Evolutionary conservation across 1,140 invertebrate species (phyloP).

Genomic region (Zaprionus inermis): DNA sequence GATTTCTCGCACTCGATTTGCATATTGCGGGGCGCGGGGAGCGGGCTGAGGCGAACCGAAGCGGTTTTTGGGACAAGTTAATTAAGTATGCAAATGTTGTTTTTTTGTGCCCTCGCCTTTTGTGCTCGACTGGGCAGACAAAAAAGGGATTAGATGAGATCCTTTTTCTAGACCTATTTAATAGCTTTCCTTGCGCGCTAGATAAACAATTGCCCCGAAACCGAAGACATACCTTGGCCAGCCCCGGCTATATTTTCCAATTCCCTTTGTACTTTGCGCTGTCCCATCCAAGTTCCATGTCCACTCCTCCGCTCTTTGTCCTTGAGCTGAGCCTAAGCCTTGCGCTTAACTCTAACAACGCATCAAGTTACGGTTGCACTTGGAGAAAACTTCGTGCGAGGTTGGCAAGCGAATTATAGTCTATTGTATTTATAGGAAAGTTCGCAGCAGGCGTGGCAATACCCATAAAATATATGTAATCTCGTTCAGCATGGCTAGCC

Average conservation of each 20-base stretch:
- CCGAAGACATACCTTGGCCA: constrained; percentile 17
- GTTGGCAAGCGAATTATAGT: background rate
- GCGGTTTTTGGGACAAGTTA: constrained; percentile 61
- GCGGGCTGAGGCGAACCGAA: constrained; percentile 17
- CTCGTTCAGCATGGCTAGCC: no score
- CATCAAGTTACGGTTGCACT: constrained; percentile 9
- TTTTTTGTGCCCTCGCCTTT: constrained; percentile 22
- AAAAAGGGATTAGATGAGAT: constrained; percentile 68
- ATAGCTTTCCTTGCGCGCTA: constrained; percentile 66
- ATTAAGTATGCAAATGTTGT: constrained; percentile 79
- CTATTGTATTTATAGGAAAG: background rate
- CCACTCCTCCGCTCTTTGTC: background rate
- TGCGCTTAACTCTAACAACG: constrained; percentile 20
- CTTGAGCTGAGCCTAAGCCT: background rate
- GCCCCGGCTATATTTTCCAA: constrained; percentile 2
- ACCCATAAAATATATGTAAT: no score
- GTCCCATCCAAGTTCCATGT: no score
- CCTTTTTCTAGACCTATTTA: constrained; percentile 69
- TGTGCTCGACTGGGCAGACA: background rate
- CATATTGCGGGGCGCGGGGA: background rate
- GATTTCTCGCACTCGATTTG: constrained; percentile 2
- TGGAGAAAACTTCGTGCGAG: background rate
- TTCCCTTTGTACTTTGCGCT: constrained; percentile 1
- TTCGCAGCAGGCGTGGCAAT: background rate
- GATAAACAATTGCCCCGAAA: constrained; percentile 51